Percentiles rank a stretch among this genome's conserved stretches.
These are phyloP conservation scores for Apis mellifera DNA, from an alignment of 1,140 invertebrate species.

Conservation along the genomic window Amel_HAv3.1 CM009935.2:9387501-9388000, in stretches of 20 bases:
- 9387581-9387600: background rate
- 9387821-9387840: background rate
- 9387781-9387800: conserved; percentile 87
- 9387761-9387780: conserved; percentile 84
- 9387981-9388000: conserved; percentile 86
- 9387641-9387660: conserved; percentile 83
- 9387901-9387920: conserved; percentile 83
- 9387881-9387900: conserved; percentile 87
- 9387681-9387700: conserved; percentile 56
- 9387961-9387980: conserved; percentile 88
- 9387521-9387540: background rate
- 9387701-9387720: conserved; percentile 1
- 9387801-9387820: conserved; percentile 85
- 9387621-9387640: conserved; percentile 72
- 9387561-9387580: background rate
- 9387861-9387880: conserved; percentile 83
- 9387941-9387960: conserved; percentile 88
- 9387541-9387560: conserved; percentile 3
- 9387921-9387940: conserved; percentile 85
- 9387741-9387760: conserved; percentile 85
- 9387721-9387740: conserved; percentile 84
- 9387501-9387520: conserved; percentile 10
- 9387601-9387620: conserved; percentile 35
- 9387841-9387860: background rate
- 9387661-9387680: conserved; percentile 86